Evolutionary conservation across 1,140 invertebrate species (phyloP).

Genomic region (Grapholita molesta): DNA sequence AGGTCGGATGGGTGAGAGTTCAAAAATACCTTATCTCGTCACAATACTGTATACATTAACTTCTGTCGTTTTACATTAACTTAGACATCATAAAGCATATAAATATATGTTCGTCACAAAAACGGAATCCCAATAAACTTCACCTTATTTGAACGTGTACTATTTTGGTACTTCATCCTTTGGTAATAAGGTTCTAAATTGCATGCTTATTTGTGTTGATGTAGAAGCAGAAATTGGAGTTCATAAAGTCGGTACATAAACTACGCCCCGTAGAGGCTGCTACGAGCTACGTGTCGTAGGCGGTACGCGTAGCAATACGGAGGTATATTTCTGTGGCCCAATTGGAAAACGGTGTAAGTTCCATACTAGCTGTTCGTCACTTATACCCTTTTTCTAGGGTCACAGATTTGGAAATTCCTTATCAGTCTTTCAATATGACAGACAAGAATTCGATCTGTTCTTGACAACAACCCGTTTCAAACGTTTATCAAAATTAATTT

Average conservation of each 20-base stretch:
- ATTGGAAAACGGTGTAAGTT: too few relatives aligned
- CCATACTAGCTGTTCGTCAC: too few relatives aligned
- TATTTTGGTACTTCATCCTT: neutral
- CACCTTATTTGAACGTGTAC: neutral
- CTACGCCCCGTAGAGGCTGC: constrained; percentile 9
- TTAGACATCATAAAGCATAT: neutral
- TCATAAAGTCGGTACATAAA: constrained; percentile 4
- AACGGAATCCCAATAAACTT: neutral
- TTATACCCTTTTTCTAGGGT: too few relatives aligned
- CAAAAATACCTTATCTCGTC: too few relatives aligned
- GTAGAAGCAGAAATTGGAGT: neutral
- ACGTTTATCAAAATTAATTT: too few relatives aligned
- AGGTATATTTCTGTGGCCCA: too few relatives aligned
- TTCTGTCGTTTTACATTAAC: neutral
- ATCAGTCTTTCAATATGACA: too few relatives aligned
- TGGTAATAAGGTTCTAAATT: neutral
- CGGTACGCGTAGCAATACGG: neutral
- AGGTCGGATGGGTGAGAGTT: too few relatives aligned
- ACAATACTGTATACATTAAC: too few relatives aligned
- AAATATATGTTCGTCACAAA: neutral
- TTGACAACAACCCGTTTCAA: too few relatives aligned
- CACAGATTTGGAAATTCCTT: too few relatives aligned
- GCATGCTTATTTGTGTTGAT: neutral
- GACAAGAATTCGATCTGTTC: too few relatives aligned
- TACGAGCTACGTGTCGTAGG: neutral